These are phyloP conservation scores for Iselma pallidipennis DNA, from an alignment of 2,888 invertebrate genomes.

Conservation along the genomic window DNA sequence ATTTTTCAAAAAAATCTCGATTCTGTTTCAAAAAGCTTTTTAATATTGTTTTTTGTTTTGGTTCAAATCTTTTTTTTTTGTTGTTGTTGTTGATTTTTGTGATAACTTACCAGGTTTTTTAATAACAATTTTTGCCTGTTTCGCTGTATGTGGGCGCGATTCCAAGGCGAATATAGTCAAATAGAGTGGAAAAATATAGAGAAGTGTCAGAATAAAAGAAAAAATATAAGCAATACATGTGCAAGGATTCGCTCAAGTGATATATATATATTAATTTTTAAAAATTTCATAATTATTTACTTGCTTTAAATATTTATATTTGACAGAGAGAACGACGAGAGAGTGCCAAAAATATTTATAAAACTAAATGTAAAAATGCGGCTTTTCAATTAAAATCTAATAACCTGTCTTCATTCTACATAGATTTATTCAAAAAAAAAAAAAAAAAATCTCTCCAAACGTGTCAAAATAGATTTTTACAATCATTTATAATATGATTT, in stretches of 20 bases:
- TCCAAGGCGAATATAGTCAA: constrained; percentile 59
- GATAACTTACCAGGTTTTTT: constrained; percentile 59
- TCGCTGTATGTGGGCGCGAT: constrained; percentile 58
- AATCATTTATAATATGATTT: background rate
- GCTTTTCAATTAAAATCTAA: too few species aligned
- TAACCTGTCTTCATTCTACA: too few species aligned
- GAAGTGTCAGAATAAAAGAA: constrained; percentile 60
- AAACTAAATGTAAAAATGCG: too few species aligned
- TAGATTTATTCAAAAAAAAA: too few species aligned
- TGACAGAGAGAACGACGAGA: background rate
- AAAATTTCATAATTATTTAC: too few species aligned
- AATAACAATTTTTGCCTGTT: constrained; percentile 58
- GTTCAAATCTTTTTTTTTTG: constrained; percentile 30
- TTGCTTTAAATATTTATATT: too few species aligned
- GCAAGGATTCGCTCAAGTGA: constrained; percentile 48
- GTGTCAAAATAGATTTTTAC: background rate
- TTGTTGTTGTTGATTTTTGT: constrained; percentile 57
- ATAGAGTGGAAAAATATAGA: constrained; percentile 56
- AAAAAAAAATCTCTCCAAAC: background rate
- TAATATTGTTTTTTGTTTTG: constrained; percentile 40
- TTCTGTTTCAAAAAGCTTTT: background rate
- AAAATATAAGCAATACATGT: constrained; percentile 54
- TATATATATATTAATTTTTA: too few species aligned
- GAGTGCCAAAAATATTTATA: background rate
- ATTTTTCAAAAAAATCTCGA: background rate